These are phyloP conservation scores for Orussus abietinus DNA, from an alignment of 1,140 invertebrate species.

Conservation along the genomic window DNA sequence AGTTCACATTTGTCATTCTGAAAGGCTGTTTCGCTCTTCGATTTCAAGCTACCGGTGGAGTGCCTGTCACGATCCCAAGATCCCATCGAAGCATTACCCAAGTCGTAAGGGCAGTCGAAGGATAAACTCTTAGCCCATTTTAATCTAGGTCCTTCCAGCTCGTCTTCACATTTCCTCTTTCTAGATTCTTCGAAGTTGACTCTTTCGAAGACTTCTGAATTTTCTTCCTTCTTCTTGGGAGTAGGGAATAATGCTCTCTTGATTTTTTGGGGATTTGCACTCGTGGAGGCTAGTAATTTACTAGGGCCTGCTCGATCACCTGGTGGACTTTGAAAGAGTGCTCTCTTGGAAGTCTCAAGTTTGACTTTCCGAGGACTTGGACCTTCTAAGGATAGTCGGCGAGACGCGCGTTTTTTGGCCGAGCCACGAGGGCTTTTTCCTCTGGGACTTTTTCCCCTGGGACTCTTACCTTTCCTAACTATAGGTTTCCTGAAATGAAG, in stretches of 20 bases:
- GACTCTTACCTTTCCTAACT: slow-evolving; percentile 41
- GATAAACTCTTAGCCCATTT: slow-evolving; percentile 61
- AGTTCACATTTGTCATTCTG: slow-evolving; percentile 45
- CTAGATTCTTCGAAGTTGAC: slow-evolving; percentile 31
- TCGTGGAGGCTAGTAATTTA: slow-evolving; percentile 17
- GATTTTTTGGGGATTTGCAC: slow-evolving; percentile 44
- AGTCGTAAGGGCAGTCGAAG: slow-evolving; percentile 49
- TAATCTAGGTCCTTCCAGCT: slow-evolving; percentile 46
- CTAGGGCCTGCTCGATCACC: slow-evolving; percentile 40
- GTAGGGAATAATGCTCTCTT: slow-evolving; percentile 61
- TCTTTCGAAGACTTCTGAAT: slow-evolving; percentile 8
- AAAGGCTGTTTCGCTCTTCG: slow-evolving; percentile 18
- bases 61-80: slow-evolving; percentile 27
- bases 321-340: slow-evolving; percentile 63
- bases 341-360: slow-evolving; percentile 57
- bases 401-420: slow-evolving; percentile 37
- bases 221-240: slow-evolving; percentile 43
- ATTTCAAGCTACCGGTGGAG: slow-evolving; percentile 25
- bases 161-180: slow-evolving; percentile 56
- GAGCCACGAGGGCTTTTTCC: slow-evolving; percentile 44
- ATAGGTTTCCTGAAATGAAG: slow-evolving; percentile 28
- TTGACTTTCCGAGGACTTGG: slow-evolving; percentile 39
- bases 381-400: slow-evolving; percentile 32
- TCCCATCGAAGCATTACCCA: slow-evolving; percentile 21
- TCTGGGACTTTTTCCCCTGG: slow-evolving; percentile 37